Conservation (phyloP, 2,113 vertebrate genomes). For the Otus sunia region DNA sequence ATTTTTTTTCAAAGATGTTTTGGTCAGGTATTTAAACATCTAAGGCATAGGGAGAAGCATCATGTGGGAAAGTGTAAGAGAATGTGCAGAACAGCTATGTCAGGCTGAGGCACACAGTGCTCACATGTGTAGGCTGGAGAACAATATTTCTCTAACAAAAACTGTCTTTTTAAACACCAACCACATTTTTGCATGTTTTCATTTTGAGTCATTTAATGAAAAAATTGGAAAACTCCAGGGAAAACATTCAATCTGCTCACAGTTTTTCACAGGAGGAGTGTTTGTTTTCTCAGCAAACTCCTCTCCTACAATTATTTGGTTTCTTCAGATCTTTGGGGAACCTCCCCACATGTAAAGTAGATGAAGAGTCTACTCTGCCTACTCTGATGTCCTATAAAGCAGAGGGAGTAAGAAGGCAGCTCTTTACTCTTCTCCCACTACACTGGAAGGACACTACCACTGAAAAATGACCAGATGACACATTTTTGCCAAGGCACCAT, state of each 20-base stretch:
- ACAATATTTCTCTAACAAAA: conserved; percentile 29
- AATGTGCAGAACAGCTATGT: neutral
- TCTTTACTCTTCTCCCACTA: neutral
- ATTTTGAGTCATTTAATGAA: conserved; percentile 22
- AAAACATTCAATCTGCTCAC: neutral
- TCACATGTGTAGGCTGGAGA: neutral
- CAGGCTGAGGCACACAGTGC: neutral
- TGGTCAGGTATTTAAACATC: neutral
- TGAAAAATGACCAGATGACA: neutral
- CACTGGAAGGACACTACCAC: neutral
- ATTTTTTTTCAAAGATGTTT: neutral
- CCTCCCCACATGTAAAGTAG: neutral
- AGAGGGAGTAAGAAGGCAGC: neutral
- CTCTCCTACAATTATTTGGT: neutral
- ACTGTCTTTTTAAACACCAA: neutral
- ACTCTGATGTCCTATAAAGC: neutral
- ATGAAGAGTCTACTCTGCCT: neutral
- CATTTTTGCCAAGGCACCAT: neutral
- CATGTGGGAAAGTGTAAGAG: neutral
- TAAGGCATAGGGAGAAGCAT: neutral
- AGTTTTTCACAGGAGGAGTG: neutral
- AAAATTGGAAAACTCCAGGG: neutral
- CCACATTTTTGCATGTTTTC: neutral
- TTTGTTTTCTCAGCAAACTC: conserved; percentile 6
- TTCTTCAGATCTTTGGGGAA: neutral